Conservation (phyloP, 2,113 vertebrate species). For the Gulo gulo region DNA sequence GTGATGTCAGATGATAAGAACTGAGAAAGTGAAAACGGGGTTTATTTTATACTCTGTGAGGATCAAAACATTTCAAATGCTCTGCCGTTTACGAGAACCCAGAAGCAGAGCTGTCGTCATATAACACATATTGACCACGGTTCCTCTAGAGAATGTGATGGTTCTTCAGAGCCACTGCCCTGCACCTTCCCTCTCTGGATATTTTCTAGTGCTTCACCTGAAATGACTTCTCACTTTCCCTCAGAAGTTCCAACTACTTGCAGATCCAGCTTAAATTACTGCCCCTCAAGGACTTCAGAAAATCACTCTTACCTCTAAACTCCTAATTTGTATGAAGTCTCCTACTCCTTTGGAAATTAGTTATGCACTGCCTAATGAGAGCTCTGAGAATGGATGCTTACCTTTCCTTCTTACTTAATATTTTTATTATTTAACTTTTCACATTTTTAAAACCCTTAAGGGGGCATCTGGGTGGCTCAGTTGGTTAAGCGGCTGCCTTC, state of each 20-base stretch:
- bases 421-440: not conserved
- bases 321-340: not conserved
- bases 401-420: not conserved
- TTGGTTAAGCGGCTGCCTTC: too few relatives aligned
- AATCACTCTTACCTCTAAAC: not conserved
- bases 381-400: not conserved
- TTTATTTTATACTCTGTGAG: not conserved
- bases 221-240: not conserved
- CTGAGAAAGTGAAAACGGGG: not conserved
- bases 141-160: not conserved
- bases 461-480: too few relatives aligned
- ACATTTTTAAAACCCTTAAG: not conserved
- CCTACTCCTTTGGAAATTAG: not conserved
- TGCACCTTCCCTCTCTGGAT: not conserved
- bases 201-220: not conserved
- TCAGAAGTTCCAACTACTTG: not conserved
- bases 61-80: not conserved
- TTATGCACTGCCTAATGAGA: not conserved
- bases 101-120: not conserved
- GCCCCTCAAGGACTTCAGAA: not conserved
- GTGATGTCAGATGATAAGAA: not conserved
- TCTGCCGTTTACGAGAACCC: not conserved
- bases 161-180: not conserved
- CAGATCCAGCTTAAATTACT: not conserved
- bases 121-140: not conserved